Evolutionary conservation across 2,113 vertebrate species (phyloP), one percentile per base, ranked within the genome.

Genomic region (Epinephelus lanceolatus): DNA sequence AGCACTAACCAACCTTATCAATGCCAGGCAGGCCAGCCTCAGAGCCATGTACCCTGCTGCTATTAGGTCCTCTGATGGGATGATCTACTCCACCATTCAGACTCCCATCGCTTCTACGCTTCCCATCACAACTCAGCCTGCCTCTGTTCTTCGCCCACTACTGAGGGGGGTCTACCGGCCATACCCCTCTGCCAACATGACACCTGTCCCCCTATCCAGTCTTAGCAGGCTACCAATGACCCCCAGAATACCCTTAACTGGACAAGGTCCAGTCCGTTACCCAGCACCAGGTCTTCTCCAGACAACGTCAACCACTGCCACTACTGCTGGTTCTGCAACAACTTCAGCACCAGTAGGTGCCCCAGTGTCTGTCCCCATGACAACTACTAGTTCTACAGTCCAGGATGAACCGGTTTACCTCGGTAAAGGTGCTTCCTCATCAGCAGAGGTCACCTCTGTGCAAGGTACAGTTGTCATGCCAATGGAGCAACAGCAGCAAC

Each of bases 41-140:
- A 95, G 97, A 84, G 97, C 98, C 62, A 95, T 98, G 92, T 97
- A 97, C 88, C 98, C 98, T 33, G 95, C 97, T 88, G 96, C 97
- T 0, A 96, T 99, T 40, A 96, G 98, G 14, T 96, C 98, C 0
- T 96, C 98, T 0, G 98, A 99, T 1, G 98, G 98, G 70, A 99
- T 99, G 98, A 99, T 99, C 92, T 99, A 99, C 85, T 99, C 98
- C 13, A 99, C 98, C n/a, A 99, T 99, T 91, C 99, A 98, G 80
- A 99, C 98, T 0, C 98, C 98, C 3, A 99, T 99, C 0, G 98
- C 98, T 47, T 99, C 98, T 60, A 99, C 98, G 0, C 95, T 99
- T 84, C 98, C 98, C 65, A 99, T 99, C 81, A 99, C 98, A 92
- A 99, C 98, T 10, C 98, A 99, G 84, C 98, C 98, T 0, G 95